Evolutionary conservation across 2,113 vertebrate species (phyloP).

Genomic region (Syrmaticus mikado): DNA sequence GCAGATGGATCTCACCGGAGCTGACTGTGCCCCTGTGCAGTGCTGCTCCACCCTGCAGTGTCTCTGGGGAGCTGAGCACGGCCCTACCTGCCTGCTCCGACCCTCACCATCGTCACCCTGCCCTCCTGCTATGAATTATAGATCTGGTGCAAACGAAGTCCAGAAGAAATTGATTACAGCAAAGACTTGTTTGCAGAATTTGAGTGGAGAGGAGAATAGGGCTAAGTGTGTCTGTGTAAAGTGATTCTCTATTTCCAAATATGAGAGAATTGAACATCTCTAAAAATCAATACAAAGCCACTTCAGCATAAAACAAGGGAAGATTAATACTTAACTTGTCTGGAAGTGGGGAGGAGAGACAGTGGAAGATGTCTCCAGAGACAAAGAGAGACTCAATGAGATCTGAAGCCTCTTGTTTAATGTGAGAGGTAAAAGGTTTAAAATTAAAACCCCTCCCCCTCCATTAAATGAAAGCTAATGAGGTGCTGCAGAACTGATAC

Average conservation of each 20-base stretch:
- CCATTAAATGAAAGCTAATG: conserved; percentile 30
- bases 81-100: not conserved
- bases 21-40: not conserved
- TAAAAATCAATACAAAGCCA: conserved; percentile 63
- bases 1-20: not conserved
- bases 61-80: no score
- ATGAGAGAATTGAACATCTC: conserved; percentile 44
- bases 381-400: conserved; percentile 30
- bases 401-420: conserved; percentile 46
- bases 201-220: not conserved
- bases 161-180: not conserved
- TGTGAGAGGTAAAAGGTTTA: not conserved
- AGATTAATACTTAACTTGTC: conserved; percentile 63
- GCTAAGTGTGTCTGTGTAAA: not conserved
- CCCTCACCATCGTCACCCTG: not conserved
- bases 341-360: not conserved
- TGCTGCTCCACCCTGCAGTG: not conserved
- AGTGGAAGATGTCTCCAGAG: conserved; percentile 4
- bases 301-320: conserved; percentile 37
- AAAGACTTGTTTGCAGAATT: rapidly evolving
- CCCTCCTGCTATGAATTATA: not conserved
- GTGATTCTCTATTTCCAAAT: conserved; percentile 38
- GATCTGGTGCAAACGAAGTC: not conserved
- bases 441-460: conserved; percentile 28
- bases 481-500: conserved; percentile 3